Evolutionary conservation across 2,113 vertebrate species (phyloP), one percentile per base, ranked within the genome.

Genomic region (Ammodramus savannarum): DNA sequence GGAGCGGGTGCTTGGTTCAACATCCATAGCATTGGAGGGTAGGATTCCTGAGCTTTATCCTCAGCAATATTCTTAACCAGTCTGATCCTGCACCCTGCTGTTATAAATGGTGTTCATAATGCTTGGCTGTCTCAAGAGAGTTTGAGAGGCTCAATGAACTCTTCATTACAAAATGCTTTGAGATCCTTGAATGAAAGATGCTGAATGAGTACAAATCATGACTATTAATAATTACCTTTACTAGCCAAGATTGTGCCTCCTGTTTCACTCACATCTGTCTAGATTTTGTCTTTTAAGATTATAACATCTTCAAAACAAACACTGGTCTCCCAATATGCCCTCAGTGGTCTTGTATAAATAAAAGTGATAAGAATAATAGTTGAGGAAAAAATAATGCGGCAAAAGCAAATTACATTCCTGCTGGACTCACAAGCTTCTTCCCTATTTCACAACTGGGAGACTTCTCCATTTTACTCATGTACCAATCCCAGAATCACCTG

Each of bases 171-270:
- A 94, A 89, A 95, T 76, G 86, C 94, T 96, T 85, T 95, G 95
- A 97, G 93, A 89, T 87, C 85, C 69, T 21, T 63, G 95, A 97
- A 97, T 93, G 95, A 90, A 97, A 97, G 94, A 73, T 93, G 71
- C 76, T 97, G 72, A 95, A 97, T 67, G 93, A 94, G 65, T 89
- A 94, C 92, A 97, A 97, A 94, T 96, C 69, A 75, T 51, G 59
- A 59, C 83, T 93, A 87, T 90, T 93, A 93, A 94, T 98, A 97
- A 97, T 97, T 93, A 96, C 44, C 39, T 96, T 77, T 27, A 83
- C 82, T 82, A 93, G 63, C 72, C 82, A 82, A 91, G 91, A 66
- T 10, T 80, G 22, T 61, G 41, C 32, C 62, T 61, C 38, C 74
- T n/a, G n/a, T 79, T 87, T 80, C 61, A 77, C 29, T 91, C 51